These are phyloP conservation scores for Phalanger gymnotis DNA, from an alignment of 2,797 vertebrate species.

Conservation along the genomic window DNA sequence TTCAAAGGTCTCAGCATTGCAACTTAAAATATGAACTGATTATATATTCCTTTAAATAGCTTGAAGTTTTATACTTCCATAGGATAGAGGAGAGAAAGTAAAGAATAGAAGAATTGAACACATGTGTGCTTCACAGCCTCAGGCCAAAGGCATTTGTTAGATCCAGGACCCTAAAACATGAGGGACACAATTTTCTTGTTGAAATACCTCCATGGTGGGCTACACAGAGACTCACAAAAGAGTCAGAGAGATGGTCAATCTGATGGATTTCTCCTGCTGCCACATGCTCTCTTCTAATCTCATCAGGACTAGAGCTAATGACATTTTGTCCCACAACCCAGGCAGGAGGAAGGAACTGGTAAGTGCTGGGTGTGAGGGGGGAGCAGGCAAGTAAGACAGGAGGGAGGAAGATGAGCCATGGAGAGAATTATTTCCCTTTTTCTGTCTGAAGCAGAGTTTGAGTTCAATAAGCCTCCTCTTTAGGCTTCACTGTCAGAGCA, in stretches of 20 bases:
- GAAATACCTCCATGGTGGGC: constrained; percentile 69
- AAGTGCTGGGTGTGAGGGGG: constrained; percentile 53
- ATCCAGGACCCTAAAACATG: not conserved
- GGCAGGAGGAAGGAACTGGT: not conserved
- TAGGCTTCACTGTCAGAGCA: constrained; percentile 79
- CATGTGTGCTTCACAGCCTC: constrained; percentile 24
- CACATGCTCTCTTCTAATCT: constrained; percentile 79
- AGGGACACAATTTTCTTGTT: constrained; percentile 37
- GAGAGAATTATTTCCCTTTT: constrained; percentile 72
- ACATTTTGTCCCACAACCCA: constrained; percentile 80
- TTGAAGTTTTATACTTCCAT: not conserved
- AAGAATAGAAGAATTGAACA: constrained; percentile 59
- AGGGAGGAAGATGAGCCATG: constrained; percentile 66
- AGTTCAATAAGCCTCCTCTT: constrained; percentile 77
- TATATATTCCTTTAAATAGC: not conserved
- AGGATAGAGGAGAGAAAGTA: constrained; percentile 54
- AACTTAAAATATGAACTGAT: not conserved
- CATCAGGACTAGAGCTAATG: constrained; percentile 84
- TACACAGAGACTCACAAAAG: constrained; percentile 71
- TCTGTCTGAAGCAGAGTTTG: constrained; percentile 66
- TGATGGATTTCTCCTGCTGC: constrained; percentile 81
- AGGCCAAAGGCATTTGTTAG: not conserved
- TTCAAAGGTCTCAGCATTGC: not conserved
- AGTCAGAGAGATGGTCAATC: constrained; percentile 70
- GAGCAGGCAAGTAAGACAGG: constrained; percentile 53